Conservation (phyloP, 2,888 invertebrate species). For the Mactromeris polynyma region DNA sequence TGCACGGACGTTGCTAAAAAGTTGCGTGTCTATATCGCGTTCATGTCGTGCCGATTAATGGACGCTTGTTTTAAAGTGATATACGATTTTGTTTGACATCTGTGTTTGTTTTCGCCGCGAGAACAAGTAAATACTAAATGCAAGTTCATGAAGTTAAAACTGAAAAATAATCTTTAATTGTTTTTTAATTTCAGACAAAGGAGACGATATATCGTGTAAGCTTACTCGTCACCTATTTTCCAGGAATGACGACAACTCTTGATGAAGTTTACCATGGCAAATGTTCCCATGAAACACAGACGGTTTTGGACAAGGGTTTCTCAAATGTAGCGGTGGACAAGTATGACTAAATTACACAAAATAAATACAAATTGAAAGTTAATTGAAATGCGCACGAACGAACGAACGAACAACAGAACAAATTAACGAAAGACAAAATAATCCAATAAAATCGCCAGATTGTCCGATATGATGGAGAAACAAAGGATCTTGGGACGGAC, state of each 20-base stretch:
- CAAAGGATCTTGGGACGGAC: no score
- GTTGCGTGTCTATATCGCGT: no score
- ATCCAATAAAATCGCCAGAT: background rate
- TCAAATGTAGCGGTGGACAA: background rate
- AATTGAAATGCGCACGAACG: no score
- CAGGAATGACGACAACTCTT: background rate
- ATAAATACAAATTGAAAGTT: background rate
- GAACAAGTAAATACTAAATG: no score
- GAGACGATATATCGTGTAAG: background rate
- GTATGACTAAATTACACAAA: background rate
- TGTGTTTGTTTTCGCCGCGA: no score
- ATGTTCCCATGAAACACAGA: background rate
- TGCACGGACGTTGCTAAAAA: no score
- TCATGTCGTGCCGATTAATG: no score
- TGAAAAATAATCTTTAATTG: background rate
- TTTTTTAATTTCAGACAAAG: background rate
- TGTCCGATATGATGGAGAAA: no score
- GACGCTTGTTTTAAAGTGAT: no score
- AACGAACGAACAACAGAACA: no score
- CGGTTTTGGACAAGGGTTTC: background rate
- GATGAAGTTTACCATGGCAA: background rate
- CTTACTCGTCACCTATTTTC: background rate
- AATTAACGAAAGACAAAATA: background rate
- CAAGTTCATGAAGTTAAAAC: no score
- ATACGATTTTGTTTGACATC: no score